A percentile compares a stretch with the other conserved stretches of the same genome.
These are phyloP conservation scores for Spheniscus humboldti DNA, from an alignment of 2,797 vertebrate species.

Conservation along the genomic window DNA sequence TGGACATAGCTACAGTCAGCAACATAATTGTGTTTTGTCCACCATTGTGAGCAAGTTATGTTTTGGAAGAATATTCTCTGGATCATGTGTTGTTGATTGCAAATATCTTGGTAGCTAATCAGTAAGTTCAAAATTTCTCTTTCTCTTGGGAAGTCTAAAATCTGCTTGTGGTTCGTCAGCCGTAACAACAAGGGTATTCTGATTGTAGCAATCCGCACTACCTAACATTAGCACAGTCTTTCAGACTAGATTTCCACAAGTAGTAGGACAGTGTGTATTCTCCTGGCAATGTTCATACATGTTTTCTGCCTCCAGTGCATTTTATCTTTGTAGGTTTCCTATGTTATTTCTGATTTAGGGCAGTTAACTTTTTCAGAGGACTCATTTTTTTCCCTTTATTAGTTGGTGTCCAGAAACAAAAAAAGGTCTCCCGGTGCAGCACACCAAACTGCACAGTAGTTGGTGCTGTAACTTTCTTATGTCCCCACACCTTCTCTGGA, in stretches of 20 bases:
- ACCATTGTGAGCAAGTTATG: neutral
- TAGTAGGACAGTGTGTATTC: neutral
- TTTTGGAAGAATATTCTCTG: neutral
- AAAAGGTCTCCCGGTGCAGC: neutral
- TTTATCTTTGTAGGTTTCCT: neutral
- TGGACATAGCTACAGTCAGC: neutral
- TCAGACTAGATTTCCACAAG: neutral
- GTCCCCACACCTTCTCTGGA: neutral
- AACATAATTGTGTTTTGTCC: neutral
- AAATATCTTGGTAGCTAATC: neutral
- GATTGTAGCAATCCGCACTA: rapidly evolving
- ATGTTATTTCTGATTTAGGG: neutral
- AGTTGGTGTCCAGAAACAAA: neutral
- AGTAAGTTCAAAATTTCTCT: neutral
- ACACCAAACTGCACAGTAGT: neutral
- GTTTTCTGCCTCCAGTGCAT: neutral
- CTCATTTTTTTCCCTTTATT: neutral
- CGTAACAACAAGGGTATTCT: neutral
- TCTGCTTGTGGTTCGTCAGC: neutral
- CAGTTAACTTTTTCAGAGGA: neutral
- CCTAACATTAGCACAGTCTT: neutral
- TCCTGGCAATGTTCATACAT: neutral
- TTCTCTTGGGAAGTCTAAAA: neutral
- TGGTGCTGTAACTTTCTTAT: neutral
- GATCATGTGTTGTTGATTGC: neutral